A percentile compares a stretch with the other conserved stretches of the same genome.
phyloP scores from a whole-genome alignment of 1,140 invertebrate genomes.

The Polyergus mexicanus region DNA sequence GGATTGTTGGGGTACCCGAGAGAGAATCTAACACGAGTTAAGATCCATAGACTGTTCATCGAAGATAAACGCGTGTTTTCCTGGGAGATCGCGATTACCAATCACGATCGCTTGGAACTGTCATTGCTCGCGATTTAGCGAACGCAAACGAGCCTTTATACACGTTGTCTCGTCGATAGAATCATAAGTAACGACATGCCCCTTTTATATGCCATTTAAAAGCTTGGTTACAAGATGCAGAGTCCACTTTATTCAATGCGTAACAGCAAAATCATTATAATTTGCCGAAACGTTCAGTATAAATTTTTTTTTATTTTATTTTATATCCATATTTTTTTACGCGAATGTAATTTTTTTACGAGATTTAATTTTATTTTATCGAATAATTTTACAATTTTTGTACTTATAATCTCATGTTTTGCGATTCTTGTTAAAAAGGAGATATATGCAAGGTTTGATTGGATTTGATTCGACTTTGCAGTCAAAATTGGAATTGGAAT shows the following conservation, averaged over 20 bases:
- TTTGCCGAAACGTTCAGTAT: too few relatives aligned
- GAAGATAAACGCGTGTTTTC: conserved; percentile 38
- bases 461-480: conserved; percentile 46
- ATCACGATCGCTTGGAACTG: conserved; percentile 21
- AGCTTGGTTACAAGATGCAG: not conserved
- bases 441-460: conserved; percentile 24
- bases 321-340: too few relatives aligned
- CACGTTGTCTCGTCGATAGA: conserved; percentile 34
- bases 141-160: not conserved
- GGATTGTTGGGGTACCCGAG: not conserved
- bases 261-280: not conserved
- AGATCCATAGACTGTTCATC: conserved; percentile 26
- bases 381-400: not conserved
- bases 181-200: conserved; percentile 33
- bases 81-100: conserved; percentile 35
- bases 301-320: not conserved
- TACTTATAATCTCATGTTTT: conserved; percentile 23
- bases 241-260: not conserved
- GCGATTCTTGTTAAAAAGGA: conserved; percentile 35
- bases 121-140: conserved; percentile 7
- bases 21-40: conserved; percentile 6
- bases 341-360: too few relatives aligned
- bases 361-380: not conserved
- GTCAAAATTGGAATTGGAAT: conserved; percentile 41
- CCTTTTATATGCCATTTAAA: conserved; percentile 31